These are phyloP conservation scores for Tauraco hartlaubi DNA, from an alignment of 2,797 vertebrate genomes.

Conservation along the genomic window DNA sequence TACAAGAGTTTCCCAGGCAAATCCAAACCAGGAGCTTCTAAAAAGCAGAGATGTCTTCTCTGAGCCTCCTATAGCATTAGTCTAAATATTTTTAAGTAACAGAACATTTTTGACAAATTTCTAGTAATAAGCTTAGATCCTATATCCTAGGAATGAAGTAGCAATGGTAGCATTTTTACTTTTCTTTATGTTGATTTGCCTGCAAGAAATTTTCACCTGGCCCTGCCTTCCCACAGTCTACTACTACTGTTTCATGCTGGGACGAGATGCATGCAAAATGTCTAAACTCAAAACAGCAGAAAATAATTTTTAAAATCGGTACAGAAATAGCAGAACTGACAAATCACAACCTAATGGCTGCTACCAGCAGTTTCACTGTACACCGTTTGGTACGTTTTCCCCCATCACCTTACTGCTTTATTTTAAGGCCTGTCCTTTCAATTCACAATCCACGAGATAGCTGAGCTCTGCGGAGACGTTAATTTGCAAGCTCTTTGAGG, in stretches of 20 bases:
- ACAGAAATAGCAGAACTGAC: not conserved
- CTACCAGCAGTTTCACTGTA: not conserved
- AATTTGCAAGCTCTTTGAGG: not conserved
- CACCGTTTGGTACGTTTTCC: not conserved
- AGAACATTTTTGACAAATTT: not conserved
- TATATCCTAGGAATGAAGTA: not conserved
- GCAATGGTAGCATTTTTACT: not conserved
- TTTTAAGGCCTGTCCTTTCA: not conserved
- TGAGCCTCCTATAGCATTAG: not conserved
- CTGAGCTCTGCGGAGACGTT: not conserved
- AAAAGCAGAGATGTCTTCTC: not conserved
- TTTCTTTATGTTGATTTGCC: not conserved
- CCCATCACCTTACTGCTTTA: not conserved
- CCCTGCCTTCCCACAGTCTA: not conserved
- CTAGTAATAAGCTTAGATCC: not conserved
- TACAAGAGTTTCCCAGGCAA: not conserved
- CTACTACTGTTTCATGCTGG: not conserved
- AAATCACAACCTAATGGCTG: not conserved
- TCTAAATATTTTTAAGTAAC: not conserved
- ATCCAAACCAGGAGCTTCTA: not conserved
- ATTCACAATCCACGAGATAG: not conserved
- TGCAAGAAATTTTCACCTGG: not conserved
- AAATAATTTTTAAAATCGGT: not conserved
- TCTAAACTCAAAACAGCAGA: not conserved
- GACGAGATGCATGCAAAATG: not conserved